Evolutionary conservation across 2,113 vertebrate species (phyloP).

Genomic region (Octodon degus): DNA sequence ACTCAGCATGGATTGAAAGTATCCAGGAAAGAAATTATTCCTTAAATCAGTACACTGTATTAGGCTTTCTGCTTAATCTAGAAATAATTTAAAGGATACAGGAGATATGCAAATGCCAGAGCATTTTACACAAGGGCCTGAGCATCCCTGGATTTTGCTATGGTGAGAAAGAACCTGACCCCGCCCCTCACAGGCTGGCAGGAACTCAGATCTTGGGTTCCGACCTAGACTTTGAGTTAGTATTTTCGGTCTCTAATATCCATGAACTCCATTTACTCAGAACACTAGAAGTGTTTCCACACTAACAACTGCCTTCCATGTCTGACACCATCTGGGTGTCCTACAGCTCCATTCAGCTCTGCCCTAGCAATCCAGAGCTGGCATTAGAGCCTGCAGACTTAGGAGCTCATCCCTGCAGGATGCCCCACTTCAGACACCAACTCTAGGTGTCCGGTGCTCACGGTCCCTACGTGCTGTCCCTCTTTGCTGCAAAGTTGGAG

Average conservation of each 20-base stretch:
- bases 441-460: no score
- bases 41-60: neutral
- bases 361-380: neutral
- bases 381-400: neutral
- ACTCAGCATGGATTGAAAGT: neutral
- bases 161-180: no score
- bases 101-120: neutral
- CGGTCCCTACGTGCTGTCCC: neutral
- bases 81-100: neutral
- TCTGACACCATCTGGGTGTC: neutral
- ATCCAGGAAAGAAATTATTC: neutral
- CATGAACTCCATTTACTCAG: neutral
- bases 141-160: accelerated
- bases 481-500: neutral
- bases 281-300: neutral
- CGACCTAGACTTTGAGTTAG: neutral
- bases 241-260: neutral
- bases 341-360: neutral
- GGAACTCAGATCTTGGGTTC: neutral
- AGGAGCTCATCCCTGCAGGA: neutral
- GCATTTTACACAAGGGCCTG: neutral
- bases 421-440: neutral
- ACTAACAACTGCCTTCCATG: neutral
- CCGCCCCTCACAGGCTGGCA: neutral
- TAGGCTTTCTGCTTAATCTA: neutral